Conservation (phyloP, 2,888 invertebrate genomes). For the Drosophila anomelani region DNA sequence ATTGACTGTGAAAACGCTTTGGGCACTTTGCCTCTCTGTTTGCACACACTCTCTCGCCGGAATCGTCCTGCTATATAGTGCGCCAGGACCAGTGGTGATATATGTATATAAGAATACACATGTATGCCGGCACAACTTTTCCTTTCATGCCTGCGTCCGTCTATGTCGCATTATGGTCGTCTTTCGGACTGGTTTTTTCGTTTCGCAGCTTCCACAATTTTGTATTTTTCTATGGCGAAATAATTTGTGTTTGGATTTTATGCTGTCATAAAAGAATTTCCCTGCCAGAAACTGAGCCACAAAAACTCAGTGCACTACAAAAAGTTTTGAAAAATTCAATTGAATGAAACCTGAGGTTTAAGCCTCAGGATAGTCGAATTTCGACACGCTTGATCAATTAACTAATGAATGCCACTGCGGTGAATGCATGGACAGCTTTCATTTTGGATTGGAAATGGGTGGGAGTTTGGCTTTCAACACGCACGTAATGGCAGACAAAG, state of each 20-base stretch:
- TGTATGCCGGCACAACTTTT: slow-evolving; percentile 23
- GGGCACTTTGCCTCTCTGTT: slow-evolving; percentile 74
- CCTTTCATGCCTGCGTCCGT: slow-evolving; percentile 35
- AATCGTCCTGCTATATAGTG: slow-evolving; percentile 31
- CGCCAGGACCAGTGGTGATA: background rate
- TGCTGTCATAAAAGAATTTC: slow-evolving; percentile 43
- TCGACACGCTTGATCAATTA: slow-evolving; percentile 51
- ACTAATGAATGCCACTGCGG: slow-evolving; percentile 46
- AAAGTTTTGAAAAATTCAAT: slow-evolving; percentile 3
- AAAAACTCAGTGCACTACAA: slow-evolving; percentile 4
- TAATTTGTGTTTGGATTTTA: slow-evolving; percentile 48
- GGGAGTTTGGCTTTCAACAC: slow-evolving; percentile 40
- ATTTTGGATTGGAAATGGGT: slow-evolving; percentile 1
- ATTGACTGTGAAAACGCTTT: slow-evolving; percentile 81
- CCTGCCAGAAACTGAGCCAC: slow-evolving; percentile 1
- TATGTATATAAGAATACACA: slow-evolving; percentile 5
- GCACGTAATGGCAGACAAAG: slow-evolving; percentile 41
- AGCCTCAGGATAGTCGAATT: slow-evolving; percentile 18
- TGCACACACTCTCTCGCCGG: slow-evolving; percentile 50
- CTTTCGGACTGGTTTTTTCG: slow-evolving; percentile 13
- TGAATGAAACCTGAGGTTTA: slow-evolving; percentile 2
- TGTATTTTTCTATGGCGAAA: slow-evolving; percentile 35
- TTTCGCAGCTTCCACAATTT: slow-evolving; percentile 13
- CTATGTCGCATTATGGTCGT: slow-evolving; percentile 38
- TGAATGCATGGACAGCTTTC: slow-evolving; percentile 51